These are phyloP conservation scores for Phoebastria nigripes DNA, from an alignment of 2,797 vertebrate genomes.

Conservation along the genomic window DNA sequence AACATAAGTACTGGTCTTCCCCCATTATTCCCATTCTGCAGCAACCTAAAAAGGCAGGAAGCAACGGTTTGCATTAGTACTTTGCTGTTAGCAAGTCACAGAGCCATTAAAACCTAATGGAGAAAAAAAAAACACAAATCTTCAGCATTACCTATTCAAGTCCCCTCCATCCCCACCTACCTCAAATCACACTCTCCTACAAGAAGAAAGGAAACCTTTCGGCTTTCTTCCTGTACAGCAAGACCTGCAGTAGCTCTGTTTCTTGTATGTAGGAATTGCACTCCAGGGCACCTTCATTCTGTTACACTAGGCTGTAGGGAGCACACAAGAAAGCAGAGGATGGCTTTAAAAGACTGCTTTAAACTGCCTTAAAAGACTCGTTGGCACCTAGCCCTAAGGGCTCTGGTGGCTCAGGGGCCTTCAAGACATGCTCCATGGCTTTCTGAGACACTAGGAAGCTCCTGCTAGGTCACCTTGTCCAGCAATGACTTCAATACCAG, in stretches of 20 bases:
- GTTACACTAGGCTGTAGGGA: neutral
- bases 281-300: neutral
- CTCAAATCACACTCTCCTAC: neutral
- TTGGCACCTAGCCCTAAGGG: neutral
- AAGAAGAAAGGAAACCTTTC: neutral
- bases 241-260: neutral
- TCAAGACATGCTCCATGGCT: neutral
- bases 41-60: neutral
- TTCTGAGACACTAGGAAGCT: neutral
- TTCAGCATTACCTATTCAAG: neutral
- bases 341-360: neutral
- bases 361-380: neutral
- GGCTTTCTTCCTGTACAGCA: neutral
- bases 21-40: neutral
- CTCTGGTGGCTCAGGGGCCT: neutral
- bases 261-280: neutral
- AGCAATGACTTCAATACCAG: neutral
- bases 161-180: neutral
- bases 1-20: neutral
- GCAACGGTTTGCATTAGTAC: neutral
- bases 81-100: neutral
- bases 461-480: neutral
- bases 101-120: neutral
- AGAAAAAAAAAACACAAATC: fast-evolving
- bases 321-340: neutral